Base-by-base conservation (phyloP, 2,113 vertebrate species). In the Alligator mississippiensis region DNA sequence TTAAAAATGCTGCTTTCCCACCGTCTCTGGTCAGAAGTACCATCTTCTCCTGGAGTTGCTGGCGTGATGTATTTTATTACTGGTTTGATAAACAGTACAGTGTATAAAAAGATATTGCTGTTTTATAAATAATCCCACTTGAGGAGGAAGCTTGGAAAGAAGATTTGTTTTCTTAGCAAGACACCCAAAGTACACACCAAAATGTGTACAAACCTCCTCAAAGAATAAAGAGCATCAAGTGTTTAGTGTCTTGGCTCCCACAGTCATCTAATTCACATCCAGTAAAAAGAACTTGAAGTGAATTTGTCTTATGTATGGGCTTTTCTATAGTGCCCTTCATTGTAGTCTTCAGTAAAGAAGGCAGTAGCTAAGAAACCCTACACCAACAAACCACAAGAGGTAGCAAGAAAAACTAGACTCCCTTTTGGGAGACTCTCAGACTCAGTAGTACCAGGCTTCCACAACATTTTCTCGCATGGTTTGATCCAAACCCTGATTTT, bases 81-180 rank as follows among this genome's bases (percentile, higher is more conserved):
- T 81, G 77, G 70, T 80, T 14, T n/a, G 83, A 60, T 21, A 59
- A 90, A 89, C 38, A 82, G 54, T 76, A 66, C 61, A 64, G 74
- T 63, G 58, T 79, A 63, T 77, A 57, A 90, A 82, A 60, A 91
- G 47, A 91, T 92, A 77, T 75, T 61, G 59, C 61, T n/a, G 63
- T 92, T 47, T 89, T 93, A 9, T 85, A 95, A 94, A 78, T 76
- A 84, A 80, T 76, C 27, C 34, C 1, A 2, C 27, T 94, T 61
- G 24, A 0, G 0, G 92, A 85, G 80, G 84, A 76, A 84, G 68
- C 77, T 91, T 95, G 82, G 88, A 89, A 87, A 83, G 80, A 82
- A 88, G 78, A 78, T 92, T 22, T 78, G 83, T 95, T 93, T 96
- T 93, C 80, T 93, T 90, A 95, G 63, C 68, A 92, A 89, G 64